These are phyloP conservation scores for Drosophila erecta DNA, from an alignment of 1,140 invertebrate genomes.

Conservation along the genomic window DNA sequence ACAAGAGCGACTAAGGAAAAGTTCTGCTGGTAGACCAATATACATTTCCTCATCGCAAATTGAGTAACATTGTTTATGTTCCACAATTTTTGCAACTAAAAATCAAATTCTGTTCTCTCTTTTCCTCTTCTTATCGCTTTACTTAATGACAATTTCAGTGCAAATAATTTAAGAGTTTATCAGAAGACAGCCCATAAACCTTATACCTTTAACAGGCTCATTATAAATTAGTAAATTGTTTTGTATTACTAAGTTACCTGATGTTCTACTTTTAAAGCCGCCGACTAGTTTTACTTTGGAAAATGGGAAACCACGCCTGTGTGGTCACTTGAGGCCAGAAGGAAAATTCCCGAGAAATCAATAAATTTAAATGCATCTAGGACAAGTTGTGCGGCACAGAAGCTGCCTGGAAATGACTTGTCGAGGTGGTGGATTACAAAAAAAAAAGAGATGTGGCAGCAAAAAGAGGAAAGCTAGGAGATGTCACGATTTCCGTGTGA, in stretches of 20 bases:
- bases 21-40: not conserved
- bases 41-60: not conserved
- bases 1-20: not conserved
- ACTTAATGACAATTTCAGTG: not conserved
- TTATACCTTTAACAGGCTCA: too few relatives aligned
- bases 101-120: not conserved
- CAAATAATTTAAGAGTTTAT: too few relatives aligned
- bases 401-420: slow-evolving; percentile 27
- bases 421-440: not conserved
- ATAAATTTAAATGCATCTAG: slow-evolving; percentile 60
- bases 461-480: slow-evolving; percentile 26
- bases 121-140: not conserved
- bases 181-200: too few relatives aligned
- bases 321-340: not conserved
- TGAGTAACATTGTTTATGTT: not conserved
- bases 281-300: not conserved
- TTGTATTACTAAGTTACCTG: too few relatives aligned
- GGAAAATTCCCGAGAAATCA: slow-evolving; percentile 35
- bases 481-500: slow-evolving; percentile 12
- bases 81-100: not conserved
- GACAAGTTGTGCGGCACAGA: slow-evolving; percentile 8
- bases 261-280: not conserved
- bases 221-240: not conserved
- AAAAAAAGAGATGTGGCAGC: slow-evolving; percentile 1
- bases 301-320: not conserved